Conservation (phyloP, 2,888 invertebrate species). For the Brachylomia viminalis region DNA sequence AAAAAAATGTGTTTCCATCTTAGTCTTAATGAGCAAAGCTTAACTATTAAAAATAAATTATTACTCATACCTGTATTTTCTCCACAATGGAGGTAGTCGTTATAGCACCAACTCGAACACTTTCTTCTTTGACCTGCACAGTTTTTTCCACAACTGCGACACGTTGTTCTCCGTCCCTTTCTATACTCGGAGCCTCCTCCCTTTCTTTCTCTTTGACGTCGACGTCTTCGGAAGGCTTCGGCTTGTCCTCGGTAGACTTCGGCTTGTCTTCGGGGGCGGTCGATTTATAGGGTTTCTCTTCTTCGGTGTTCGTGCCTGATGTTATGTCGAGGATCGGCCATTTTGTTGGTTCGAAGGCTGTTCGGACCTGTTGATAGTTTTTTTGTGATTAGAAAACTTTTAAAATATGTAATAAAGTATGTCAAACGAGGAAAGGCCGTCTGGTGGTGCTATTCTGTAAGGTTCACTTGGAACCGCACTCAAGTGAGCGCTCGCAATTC, state of each 20-base stretch:
- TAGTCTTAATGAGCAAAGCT: background rate
- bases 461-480: too few species aligned
- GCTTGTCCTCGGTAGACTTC: conserved; percentile 57
- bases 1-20: background rate
- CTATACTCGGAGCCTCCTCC: conserved; percentile 81
- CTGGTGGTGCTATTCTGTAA: too few species aligned
- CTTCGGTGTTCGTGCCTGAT: conserved; percentile 70
- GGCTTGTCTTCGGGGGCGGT: conserved; percentile 54
- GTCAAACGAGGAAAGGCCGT: background rate
- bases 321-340: conserved; percentile 96
- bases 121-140: conserved; percentile 4
- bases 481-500: too few species aligned
- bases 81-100: conserved; percentile 35
- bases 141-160: background rate
- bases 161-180: conserved; percentile 27
- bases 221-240: conserved; percentile 42
- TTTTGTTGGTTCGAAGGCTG: conserved; percentile 94
- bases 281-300: conserved; percentile 68
- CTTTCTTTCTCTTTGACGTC: conserved; percentile 59
- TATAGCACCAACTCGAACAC: conserved; percentile 15
- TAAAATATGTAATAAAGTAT: too few species aligned
- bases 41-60: background rate
- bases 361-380: conserved; percentile 92
- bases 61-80: conserved; percentile 49
- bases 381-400: background rate